Conservation (phyloP, 1,140 invertebrate genomes). For the Wasmannia auropunctata region DNA sequence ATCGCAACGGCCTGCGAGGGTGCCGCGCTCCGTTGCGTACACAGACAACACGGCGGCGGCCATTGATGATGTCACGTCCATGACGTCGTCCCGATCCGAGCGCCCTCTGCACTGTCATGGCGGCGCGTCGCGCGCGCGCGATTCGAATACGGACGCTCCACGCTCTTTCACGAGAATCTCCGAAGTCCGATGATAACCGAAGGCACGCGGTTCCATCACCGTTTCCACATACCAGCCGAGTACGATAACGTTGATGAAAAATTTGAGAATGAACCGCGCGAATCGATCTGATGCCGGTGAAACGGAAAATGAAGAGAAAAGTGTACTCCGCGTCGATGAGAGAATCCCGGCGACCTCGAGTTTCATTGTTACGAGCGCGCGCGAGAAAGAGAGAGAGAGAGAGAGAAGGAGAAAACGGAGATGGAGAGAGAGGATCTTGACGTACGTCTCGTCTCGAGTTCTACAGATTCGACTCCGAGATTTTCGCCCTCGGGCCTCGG, state of each 20-base stretch:
- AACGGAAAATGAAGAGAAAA: neutral
- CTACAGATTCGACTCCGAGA: too few species aligned
- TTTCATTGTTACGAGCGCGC: too few species aligned
- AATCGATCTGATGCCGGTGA: neutral
- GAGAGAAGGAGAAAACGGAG: neutral
- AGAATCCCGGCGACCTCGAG: neutral
- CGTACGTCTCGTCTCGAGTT: too few species aligned
- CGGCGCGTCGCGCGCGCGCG: slow-evolving; percentile 52
- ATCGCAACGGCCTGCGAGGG: slow-evolving; percentile 9
- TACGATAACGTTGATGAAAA: neutral
- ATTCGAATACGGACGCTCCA: neutral
- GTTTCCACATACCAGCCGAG: neutral
- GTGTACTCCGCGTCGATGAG: neutral
- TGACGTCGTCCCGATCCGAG: neutral
- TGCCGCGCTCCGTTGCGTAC: slow-evolving; percentile 63
- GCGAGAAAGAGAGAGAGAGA: neutral
- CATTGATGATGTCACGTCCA: slow-evolving; percentile 64
- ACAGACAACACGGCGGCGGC: slow-evolving; percentile 60
- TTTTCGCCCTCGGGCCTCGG: neutral
- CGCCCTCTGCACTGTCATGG: too few species aligned
- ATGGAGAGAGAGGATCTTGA: neutral
- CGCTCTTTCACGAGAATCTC: too few species aligned
- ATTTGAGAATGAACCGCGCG: neutral
- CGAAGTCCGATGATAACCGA: too few species aligned
- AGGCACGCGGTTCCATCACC: too few species aligned